These are phyloP conservation scores for Eugnorisma glareosa DNA, from an alignment of 2,888 invertebrate species.

Conservation along the genomic window DNA sequence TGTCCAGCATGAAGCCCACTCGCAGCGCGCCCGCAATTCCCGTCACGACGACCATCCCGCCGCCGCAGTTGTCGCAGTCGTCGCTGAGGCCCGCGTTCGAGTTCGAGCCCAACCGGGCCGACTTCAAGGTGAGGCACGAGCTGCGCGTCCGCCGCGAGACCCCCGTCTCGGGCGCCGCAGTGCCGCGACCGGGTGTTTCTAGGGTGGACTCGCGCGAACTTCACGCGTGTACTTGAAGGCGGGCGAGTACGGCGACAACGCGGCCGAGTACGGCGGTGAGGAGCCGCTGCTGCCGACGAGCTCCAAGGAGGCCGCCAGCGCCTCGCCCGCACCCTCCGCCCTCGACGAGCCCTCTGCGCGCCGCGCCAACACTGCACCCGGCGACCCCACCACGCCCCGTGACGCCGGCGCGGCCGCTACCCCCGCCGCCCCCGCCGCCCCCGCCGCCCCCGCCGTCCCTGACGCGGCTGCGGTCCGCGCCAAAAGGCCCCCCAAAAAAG, in stretches of 20 bases:
- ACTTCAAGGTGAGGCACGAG: slow-evolving; percentile 80
- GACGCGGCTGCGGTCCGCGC: slow-evolving; percentile 11
- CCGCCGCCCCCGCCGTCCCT: not conserved
- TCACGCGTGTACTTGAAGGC: slow-evolving; percentile 77
- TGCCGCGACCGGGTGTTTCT: slow-evolving; percentile 65
- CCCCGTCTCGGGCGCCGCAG: slow-evolving; percentile 55
- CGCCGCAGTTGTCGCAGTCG: slow-evolving; percentile 14
- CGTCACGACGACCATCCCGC: slow-evolving; percentile 7
- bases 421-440: not conserved
- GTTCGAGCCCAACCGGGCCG: slow-evolving; percentile 83
- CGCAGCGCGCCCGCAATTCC: slow-evolving; percentile 6
- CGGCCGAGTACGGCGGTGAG: slow-evolving; percentile 77
- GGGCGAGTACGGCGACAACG: slow-evolving; percentile 86
- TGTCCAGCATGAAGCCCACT: slow-evolving; percentile 10
- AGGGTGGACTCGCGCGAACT: slow-evolving; percentile 65
- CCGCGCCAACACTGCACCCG: not conserved
- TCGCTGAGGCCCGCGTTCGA: slow-evolving; percentile 65
- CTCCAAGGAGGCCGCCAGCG: slow-evolving; percentile 14
- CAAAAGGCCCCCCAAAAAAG: not conserved
- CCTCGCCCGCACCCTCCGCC: not conserved
- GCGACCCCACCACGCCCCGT: too few species aligned
- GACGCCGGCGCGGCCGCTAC: not conserved
- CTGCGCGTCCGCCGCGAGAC: slow-evolving; percentile 38
- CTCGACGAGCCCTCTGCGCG: not conserved
- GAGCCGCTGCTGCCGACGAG: slow-evolving; percentile 55